These are phyloP conservation scores for Trichomycterus rosablanca DNA, from an alignment of 2,113 vertebrate species.

Conservation along the genomic window DNA sequence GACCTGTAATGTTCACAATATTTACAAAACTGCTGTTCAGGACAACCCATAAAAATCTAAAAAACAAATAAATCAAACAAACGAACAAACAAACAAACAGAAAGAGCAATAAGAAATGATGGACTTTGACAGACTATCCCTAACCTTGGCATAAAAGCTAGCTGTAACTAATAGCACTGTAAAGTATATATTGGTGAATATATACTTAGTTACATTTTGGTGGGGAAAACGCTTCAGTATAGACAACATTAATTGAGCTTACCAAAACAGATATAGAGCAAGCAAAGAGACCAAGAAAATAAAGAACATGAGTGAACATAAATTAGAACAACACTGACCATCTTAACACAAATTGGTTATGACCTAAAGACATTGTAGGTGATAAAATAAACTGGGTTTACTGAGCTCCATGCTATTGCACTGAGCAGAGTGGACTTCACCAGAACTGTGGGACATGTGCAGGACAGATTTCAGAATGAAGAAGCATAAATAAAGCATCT, in stretches of 20 bases:
- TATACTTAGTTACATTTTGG: constrained; percentile 64
- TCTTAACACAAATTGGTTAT: constrained; percentile 51
- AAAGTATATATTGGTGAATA: constrained; percentile 76
- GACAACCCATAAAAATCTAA: constrained; percentile 75
- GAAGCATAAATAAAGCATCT: too few relatives aligned
- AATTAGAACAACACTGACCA: constrained; percentile 52
- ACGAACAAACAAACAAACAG: constrained; percentile 44
- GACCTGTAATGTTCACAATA: constrained; percentile 94
- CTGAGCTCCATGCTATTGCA: constrained; percentile 54
- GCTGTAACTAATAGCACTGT: constrained; percentile 64
- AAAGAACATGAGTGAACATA: constrained; percentile 26
- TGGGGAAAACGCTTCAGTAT: constrained; percentile 41
- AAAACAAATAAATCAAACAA: constrained; percentile 50
- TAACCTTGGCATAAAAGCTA: constrained; percentile 75
- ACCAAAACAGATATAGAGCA: constrained; percentile 51
- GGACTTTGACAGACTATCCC: constrained; percentile 74
- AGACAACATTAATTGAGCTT: constrained; percentile 53
- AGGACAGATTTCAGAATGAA: background rate
- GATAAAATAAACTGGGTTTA: constrained; percentile 7
- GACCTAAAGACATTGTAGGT: constrained; percentile 47
- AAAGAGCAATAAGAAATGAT: constrained; percentile 66
- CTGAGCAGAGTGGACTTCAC: constrained; percentile 71
- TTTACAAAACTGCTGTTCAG: constrained; percentile 90
- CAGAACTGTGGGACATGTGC: constrained; percentile 32
- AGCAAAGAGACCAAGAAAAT: constrained; percentile 43